These are phyloP conservation scores for Leucozona laternaria DNA, from an alignment of 2,888 invertebrate genomes.

Conservation along the genomic window DNA sequence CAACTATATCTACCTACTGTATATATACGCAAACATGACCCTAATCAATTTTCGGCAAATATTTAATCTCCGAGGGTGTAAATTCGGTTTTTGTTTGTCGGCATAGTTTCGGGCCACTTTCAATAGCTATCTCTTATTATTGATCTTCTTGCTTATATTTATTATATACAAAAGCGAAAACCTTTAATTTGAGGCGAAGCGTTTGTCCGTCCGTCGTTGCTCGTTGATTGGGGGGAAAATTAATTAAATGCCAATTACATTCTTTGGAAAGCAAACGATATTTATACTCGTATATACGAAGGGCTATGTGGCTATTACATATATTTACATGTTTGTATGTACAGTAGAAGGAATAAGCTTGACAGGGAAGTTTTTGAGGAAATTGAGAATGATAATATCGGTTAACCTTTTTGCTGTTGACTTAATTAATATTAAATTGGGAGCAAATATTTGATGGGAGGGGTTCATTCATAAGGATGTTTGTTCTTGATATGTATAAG, in stretches of 20 bases:
- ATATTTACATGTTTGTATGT: background rate
- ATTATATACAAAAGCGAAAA: background rate
- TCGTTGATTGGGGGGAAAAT: conserved; percentile 25
- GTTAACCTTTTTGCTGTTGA: conserved; percentile 63
- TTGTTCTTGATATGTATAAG: conserved; percentile 11
- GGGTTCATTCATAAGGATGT: background rate
- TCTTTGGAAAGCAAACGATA: conserved; percentile 12
- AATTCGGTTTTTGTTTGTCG: conserved; percentile 60
- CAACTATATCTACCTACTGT: background rate
- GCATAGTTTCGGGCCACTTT: conserved; percentile 56
- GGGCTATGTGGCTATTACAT: background rate
- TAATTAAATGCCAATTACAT: conserved; percentile 71
- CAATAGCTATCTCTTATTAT: conserved; percentile 49
- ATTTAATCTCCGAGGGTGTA: conserved; percentile 66
- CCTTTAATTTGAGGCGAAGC: background rate
- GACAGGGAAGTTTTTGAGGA: conserved; percentile 47
- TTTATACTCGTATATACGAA: background rate
- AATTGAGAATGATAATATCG: conserved; percentile 59
- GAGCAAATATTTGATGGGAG: conserved; percentile 43
- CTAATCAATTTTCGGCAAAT: conserved; percentile 72
- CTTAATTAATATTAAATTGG: conserved; percentile 65
- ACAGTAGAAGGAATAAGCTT: background rate
- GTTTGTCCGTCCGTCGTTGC: background rate
- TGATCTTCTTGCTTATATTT: conserved; percentile 21
- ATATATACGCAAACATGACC: conserved; percentile 58